Conservation (phyloP, 2,888 invertebrate genomes). For the Fabriciana adippe region DNA sequence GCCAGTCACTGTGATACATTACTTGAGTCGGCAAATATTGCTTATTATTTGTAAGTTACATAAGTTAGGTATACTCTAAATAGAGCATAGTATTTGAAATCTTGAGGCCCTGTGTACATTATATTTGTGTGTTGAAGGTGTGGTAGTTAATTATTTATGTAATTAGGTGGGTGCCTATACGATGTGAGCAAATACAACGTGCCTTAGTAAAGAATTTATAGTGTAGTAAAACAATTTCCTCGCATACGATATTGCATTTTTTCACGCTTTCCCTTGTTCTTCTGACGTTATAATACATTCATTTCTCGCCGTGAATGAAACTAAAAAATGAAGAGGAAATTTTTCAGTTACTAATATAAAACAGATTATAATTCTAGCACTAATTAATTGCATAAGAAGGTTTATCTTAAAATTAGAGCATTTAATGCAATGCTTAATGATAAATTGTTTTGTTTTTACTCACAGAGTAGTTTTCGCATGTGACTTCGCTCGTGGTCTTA, state of each 20-base stretch:
- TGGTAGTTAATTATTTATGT: constrained; percentile 43
- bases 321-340: constrained; percentile 24
- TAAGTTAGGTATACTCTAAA: constrained; percentile 17
- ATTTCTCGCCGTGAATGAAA: constrained; percentile 16
- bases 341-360: constrained; percentile 18
- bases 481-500: too few relatives aligned
- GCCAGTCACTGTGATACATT: too few relatives aligned
- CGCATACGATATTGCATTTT: constrained; percentile 29
- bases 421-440: neutral
- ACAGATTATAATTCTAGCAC: constrained; percentile 3
- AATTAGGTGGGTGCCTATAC: constrained; percentile 35
- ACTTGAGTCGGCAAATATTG: neutral
- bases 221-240: constrained; percentile 28
- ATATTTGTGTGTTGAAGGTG: constrained; percentile 36
- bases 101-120: constrained; percentile 37
- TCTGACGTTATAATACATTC: constrained; percentile 20
- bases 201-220: constrained; percentile 32
- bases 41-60: constrained; percentile 2
- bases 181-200: constrained; percentile 22
- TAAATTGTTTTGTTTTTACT: too few relatives aligned
- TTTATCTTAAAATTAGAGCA: constrained; percentile 4
- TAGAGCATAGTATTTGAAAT: constrained; percentile 23
- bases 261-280: constrained; percentile 31
- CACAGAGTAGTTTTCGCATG: too few relatives aligned
- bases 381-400: constrained; percentile 6